phyloP scores from a whole-genome alignment of 2,113 vertebrate genomes.

The Pedetes capensis region DNA sequence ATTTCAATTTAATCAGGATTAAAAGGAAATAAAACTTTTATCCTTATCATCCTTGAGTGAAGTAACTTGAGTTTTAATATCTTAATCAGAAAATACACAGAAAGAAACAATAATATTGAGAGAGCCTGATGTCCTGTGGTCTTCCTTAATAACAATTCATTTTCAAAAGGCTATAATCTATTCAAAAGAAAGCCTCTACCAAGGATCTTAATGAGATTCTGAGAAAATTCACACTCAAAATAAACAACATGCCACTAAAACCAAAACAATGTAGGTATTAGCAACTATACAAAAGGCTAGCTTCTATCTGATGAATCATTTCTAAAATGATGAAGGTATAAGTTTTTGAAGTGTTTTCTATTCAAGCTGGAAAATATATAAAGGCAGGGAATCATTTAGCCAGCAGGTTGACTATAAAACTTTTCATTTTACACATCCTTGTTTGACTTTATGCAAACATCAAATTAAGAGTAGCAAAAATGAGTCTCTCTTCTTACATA shows the following conservation, averaged over 20 bases:
- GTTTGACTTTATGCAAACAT: slow-evolving; percentile 57
- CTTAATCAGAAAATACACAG: slow-evolving; percentile 56
- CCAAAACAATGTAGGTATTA: slow-evolving; percentile 78
- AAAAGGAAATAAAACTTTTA: slow-evolving; percentile 58
- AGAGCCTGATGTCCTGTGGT: slow-evolving; percentile 51
- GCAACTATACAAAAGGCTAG: slow-evolving; percentile 74
- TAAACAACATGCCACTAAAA: slow-evolving; percentile 63
- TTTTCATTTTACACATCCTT: slow-evolving; percentile 53
- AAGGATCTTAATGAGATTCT: slow-evolving; percentile 70
- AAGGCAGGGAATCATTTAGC: slow-evolving; percentile 43
- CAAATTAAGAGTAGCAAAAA: slow-evolving; percentile 68
- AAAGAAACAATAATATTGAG: slow-evolving; percentile 45
- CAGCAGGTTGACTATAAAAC: slow-evolving; percentile 33
- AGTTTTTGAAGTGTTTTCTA: slow-evolving; percentile 79
- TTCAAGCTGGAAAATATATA: slow-evolving; percentile 84
- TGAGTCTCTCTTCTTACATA: slow-evolving; percentile 82
- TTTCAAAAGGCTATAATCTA: slow-evolving; percentile 77
- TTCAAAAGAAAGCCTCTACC: slow-evolving; percentile 54
- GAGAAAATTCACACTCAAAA: slow-evolving; percentile 73
- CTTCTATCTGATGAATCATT: slow-evolving; percentile 67
- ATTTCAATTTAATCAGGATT: slow-evolving; percentile 64
- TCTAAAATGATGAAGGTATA: slow-evolving; percentile 68
- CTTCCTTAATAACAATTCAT: slow-evolving; percentile 61
- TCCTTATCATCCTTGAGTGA: slow-evolving; percentile 58
- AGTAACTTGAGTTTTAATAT: slow-evolving; percentile 70